Percentiles rank a stretch among this genome's conserved stretches.
Conservation (phyloP, 2,888 invertebrate genomes). For the Ceratothoa steindachneri region DNA sequence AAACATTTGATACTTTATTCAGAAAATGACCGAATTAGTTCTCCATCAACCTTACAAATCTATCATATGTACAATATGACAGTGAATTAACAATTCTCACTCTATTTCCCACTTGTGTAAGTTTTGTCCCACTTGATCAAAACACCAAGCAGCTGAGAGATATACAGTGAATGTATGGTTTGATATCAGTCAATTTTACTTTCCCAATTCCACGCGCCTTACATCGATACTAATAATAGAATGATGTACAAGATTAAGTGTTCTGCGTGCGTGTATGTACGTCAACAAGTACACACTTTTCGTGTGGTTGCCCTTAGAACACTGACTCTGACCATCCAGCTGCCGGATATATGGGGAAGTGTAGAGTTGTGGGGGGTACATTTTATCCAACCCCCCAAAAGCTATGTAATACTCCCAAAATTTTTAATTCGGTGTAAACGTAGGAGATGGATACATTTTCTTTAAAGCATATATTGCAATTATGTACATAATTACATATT, state of each 20-base stretch:
- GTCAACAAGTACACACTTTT: background rate
- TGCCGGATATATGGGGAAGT: background rate
- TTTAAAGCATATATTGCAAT: background rate
- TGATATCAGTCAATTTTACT: background rate
- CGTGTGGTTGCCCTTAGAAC: background rate
- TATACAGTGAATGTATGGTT: background rate
- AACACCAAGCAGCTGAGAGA: no score
- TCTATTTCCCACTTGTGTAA: no score
- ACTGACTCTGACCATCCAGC: background rate
- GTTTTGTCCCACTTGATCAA: no score
- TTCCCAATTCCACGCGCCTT: background rate
- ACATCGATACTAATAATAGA: background rate
- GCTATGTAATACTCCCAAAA: background rate
- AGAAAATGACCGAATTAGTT: background rate
- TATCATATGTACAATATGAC: no score
- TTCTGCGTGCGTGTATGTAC: background rate
- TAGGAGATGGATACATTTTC: background rate
- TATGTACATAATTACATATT: background rate
- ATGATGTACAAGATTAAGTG: background rate
- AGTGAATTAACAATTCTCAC: no score
- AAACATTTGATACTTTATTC: background rate
- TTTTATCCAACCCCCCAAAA: background rate
- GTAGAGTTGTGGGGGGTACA: background rate
- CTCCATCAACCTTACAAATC: background rate
- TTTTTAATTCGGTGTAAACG: background rate